phyloP scores from a whole-genome alignment of 2,797 vertebrate genomes.

The Rhinophrynus dorsalis region DNA sequence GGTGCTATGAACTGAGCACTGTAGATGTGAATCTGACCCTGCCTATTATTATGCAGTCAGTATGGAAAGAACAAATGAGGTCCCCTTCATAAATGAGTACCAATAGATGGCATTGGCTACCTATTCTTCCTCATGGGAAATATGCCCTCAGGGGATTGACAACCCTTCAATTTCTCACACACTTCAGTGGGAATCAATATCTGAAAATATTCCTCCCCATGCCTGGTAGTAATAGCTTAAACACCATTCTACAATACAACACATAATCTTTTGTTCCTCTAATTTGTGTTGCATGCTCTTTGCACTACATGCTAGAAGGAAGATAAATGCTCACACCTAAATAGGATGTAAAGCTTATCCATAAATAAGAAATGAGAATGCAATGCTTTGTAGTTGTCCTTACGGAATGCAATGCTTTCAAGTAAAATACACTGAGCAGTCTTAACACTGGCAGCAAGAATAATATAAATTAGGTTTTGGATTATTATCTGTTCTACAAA shows the following conservation, averaged over 20 bases:
- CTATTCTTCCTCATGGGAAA: no score
- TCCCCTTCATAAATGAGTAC: no score
- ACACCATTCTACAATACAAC: neutral
- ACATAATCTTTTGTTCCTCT: neutral
- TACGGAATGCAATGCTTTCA: constrained; percentile 18
- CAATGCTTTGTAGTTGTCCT: constrained; percentile 19
- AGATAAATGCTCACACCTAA: constrained; percentile 26
- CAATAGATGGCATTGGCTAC: no score
- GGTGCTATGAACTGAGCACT: no score
- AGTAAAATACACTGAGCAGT: constrained; percentile 43
- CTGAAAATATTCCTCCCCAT: neutral
- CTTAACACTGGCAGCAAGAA: constrained; percentile 64
- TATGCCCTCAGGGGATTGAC: neutral
- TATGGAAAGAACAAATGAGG: no score
- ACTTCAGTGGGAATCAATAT: neutral
- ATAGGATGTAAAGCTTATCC: constrained; percentile 28
- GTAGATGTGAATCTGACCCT: no score
- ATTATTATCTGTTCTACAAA: constrained; percentile 66
- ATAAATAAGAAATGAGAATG: constrained; percentile 40
- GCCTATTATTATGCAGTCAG: no score
- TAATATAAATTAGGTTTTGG: constrained; percentile 65
- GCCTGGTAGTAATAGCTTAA: neutral
- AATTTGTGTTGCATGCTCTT: neutral
- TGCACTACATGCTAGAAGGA: neutral
- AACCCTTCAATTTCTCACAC: neutral